Evolutionary conservation across 2,888 invertebrate species (phyloP).

Genomic region (Byasa hedistus): DNA sequence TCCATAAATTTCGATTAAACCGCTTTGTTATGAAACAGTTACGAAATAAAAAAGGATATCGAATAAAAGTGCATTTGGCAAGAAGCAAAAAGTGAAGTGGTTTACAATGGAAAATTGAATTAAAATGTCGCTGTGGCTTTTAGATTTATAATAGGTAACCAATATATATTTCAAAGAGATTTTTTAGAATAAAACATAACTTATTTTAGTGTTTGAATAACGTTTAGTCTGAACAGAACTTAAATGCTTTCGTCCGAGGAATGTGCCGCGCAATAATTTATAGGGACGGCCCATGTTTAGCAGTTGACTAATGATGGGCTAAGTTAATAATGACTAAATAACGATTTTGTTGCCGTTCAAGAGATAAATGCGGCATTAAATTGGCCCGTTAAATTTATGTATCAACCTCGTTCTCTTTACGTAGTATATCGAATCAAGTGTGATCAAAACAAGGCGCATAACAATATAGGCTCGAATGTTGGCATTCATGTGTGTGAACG

Average conservation of each 20-base stretch:
- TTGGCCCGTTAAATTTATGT: conserved; percentile 12
- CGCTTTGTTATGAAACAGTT: conserved; percentile 11
- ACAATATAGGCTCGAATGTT: conserved; percentile 51
- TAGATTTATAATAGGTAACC: not conserved
- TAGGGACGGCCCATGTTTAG: not conserved
- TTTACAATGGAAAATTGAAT: not conserved
- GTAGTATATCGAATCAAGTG: conserved; percentile 49
- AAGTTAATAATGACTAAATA: conserved; percentile 9
- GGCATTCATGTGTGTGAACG: conserved; percentile 72
- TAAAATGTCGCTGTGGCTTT: not conserved
- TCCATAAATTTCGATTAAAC: conserved; percentile 24
- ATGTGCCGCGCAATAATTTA: not conserved
- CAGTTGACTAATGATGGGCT: not conserved
- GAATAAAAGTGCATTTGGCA: not conserved
- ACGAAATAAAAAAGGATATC: not conserved
- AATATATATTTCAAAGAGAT: not conserved
- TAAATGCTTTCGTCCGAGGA: not conserved
- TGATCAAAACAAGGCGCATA: conserved; percentile 55
- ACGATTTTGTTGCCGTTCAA: conserved; percentile 13
- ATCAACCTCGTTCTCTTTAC: conserved; percentile 23
- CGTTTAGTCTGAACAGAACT: not conserved
- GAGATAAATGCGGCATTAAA: conserved; percentile 19
- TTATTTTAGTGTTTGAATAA: not conserved
- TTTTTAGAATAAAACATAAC: not conserved
- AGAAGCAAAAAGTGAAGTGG: not conserved